A percentile compares a stretch with the other conserved stretches of the same genome.
These are phyloP conservation scores for Altica lythri DNA, from an alignment of 2,888 invertebrate genomes.

Conservation along the genomic window DNA sequence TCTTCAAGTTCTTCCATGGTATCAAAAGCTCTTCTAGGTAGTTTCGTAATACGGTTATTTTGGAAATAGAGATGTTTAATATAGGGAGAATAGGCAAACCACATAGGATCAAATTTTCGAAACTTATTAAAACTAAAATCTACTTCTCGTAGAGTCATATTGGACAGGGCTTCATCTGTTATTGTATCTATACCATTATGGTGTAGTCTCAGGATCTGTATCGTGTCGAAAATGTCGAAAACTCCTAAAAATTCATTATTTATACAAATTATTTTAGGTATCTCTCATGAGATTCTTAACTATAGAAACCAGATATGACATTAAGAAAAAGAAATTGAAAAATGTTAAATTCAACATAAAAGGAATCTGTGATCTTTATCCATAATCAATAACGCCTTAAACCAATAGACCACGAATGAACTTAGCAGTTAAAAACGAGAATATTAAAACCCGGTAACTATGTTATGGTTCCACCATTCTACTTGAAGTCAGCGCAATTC, in stretches of 20 bases:
- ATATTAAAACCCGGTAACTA: no score
- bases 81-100: constrained; percentile 15
- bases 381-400: no score
- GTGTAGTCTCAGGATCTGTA: constrained; percentile 12
- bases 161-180: constrained; percentile 19
- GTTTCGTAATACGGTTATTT: background rate
- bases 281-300: no score
- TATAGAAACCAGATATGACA: no score
- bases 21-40: constrained; percentile 10
- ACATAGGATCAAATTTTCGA: background rate
- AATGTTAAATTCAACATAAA: no score
- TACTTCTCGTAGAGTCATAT: constrained; percentile 18
- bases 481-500: no score
- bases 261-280: no score
- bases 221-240: constrained; percentile 18
- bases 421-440: no score
- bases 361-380: no score
- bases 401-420: no score
- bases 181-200: constrained; percentile 13
- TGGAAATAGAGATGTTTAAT: constrained; percentile 15
- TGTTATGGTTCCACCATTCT: no score
- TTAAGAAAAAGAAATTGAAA: no score
- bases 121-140: constrained; percentile 17
- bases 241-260: constrained; percentile 17
- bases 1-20: background rate